phyloP scores from a whole-genome alignment of 2,888 invertebrate species.

The Carterocephalus palaemon region DNA sequence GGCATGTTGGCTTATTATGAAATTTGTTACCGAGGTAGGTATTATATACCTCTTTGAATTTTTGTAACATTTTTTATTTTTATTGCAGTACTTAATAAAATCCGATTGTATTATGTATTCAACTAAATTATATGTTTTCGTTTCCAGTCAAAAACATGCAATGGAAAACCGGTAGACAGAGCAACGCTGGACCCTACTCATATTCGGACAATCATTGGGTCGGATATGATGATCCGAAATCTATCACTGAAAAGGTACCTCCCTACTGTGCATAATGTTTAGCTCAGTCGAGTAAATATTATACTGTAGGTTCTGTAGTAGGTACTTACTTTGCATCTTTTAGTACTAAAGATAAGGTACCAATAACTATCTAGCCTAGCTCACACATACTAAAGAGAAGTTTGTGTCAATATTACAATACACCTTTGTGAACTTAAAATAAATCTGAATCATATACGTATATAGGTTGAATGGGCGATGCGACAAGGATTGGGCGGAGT shows the following conservation, averaged over 20 bases:
- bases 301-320: no score
- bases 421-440: background rate
- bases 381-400: no score
- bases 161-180: constrained; percentile 82
- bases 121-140: constrained; percentile 28
- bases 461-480: constrained; percentile 84
- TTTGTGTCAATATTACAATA: no score
- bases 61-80: no score
- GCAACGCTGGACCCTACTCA: constrained; percentile 86
- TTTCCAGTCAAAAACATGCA: constrained; percentile 81
- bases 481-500: constrained; percentile 87
- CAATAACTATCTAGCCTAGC: no score
- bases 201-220: constrained; percentile 92
- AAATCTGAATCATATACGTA: background rate
- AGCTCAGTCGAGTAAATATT: no score
- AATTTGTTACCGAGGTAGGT: constrained; percentile 83
- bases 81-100: no score
- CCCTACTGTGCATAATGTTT: no score
- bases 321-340: no score
- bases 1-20: constrained; percentile 94
- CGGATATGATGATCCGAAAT: constrained; percentile 90
- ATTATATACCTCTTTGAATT: no score
- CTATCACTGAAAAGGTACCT: constrained; percentile 85
- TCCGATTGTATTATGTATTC: no score
- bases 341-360: no score